Base-by-base conservation (phyloP, 2,888 invertebrate genomes). In the Apotomis capreana region DNA sequence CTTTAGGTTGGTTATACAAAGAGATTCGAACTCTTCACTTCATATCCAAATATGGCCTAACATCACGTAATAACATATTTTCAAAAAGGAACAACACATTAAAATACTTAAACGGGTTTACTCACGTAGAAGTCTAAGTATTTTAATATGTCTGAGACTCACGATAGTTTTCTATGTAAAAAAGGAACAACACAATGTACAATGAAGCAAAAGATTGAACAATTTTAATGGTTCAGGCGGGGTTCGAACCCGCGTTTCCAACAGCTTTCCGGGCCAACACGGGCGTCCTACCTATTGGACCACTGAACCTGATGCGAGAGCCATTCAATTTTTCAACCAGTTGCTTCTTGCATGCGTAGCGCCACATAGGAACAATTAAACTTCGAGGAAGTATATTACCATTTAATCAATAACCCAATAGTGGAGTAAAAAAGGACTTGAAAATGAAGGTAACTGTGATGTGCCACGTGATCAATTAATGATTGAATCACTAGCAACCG, bases 1-100 rank as follows among this genome's bases (percentile, higher is more conserved):
- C 75, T 89, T 85, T 88, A 89, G 85, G 9, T 78, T 81, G 77
- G 61, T 77, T 76, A 76, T 70, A 72, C 54, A 74, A 72, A 69
- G 64, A 74, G 44, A 70, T 10, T 75, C 70, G 70, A 77, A 78
- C 75, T 76, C 75, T 75, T 68, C 71, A 76, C 70, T 77, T 76
- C 75, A 62, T n/a, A 44, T 55, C 60, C 78, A 76, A 76, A 76
- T 77, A 75, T 82, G 84, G 83, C 40, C 79, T 77, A 26, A 82
- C 81, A 83, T 83, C 81, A 76, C 76, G 64, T 46, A 68, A 68
- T 70, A 74, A 72, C 40, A 60, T 57, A 36, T 9, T 69, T 10
- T 40, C 15, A 59, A 59, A 68, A 59, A 1, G 10, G 5, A 51
- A 68, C 15, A n/a, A n/a, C n/a, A n/a, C n/a, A n/a, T n/a, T n/a